Evolutionary conservation across 2,888 invertebrate species (phyloP), one percentile per base, ranked within the genome.

Genomic region (Rhodophaea formosa): DNA sequence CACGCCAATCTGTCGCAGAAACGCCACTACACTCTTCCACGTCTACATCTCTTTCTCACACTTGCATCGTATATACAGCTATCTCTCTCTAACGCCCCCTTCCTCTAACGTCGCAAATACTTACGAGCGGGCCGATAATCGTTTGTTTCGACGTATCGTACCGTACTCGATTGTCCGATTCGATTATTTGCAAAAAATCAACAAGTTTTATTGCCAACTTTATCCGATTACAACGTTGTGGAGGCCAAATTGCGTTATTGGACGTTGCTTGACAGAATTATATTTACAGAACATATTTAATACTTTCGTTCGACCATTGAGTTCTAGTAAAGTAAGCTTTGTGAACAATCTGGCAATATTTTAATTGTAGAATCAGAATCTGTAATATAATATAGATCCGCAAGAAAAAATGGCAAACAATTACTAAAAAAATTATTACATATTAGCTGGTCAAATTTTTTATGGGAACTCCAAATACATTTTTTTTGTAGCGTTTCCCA

Each of bases 1-100:
- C 85, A 84, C 86, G 84, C 79, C 90, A 91, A 91, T 91, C 90
- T 90, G 90, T 90, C 90, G 89, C 79, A 82, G 80, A 80, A 80
- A 82, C 81, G 79, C 80, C 80, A 82, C 78, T 82, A 75, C 80
- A 78, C 77, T 75, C 76, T 73, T 77, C 75, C 12, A 51, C 71
- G 67, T 70, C 62, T 30, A 62, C 59, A 0, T 83, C 84, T 62
- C 79, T 29, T 45, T 81, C 78, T 47, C 59, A 61, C 75, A 6
- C 10, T 12, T 12, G 1, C 10, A 6, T n/a, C 7, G 8, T 29
- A 14, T 12, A 10, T 46, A 29, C n/a, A 12, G 10, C 62, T 61
- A 7, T 77, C 79, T 62, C 79, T 44, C 52, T 80, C 77, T 35
- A 65, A 77, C 80, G 63, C 82, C 82, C 83, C 59, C 59, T 57